Evolutionary conservation across 1,140 invertebrate species (phyloP).

Genomic region (Hestina assimilis): DNA sequence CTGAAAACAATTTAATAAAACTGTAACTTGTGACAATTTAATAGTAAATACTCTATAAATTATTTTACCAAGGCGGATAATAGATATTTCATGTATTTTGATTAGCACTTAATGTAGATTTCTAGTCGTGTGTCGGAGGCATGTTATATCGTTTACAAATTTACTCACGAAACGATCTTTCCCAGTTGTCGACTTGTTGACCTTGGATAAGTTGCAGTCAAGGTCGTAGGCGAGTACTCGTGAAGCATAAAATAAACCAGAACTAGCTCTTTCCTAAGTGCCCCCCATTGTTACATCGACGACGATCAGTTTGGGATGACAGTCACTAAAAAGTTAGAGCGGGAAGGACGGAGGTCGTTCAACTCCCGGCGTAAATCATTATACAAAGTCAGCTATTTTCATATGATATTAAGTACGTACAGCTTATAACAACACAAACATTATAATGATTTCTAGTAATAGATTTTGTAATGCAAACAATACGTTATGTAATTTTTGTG

Average conservation of each 20-base stretch:
- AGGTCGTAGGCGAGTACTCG: constrained; percentile 33
- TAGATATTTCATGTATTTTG: too few species aligned
- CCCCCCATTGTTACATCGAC: constrained; percentile 52
- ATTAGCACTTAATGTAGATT: too few species aligned
- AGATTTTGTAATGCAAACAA: too few species aligned
- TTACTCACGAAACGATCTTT: constrained; percentile 2
- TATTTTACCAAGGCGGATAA: too few species aligned
- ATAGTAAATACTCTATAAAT: too few species aligned
- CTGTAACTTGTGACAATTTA: too few species aligned
- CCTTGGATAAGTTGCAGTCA: constrained; percentile 53
- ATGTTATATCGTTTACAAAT: constrained; percentile 8
- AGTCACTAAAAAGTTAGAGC: constrained; percentile 52
- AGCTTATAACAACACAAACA: too few species aligned
- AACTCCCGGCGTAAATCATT: constrained; percentile 58
- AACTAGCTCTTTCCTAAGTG: constrained; percentile 26
- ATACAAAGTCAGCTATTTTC: constrained; percentile 47
- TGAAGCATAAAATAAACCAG: constrained; percentile 8
- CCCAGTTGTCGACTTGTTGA: constrained; percentile 25
- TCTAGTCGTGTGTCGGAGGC: neutral
- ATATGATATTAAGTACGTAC: constrained; percentile 29
- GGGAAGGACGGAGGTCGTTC: constrained; percentile 52
- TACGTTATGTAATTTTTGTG: too few species aligned
- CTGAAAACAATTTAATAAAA: too few species aligned
- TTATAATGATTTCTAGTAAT: too few species aligned
- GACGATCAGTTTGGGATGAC: constrained; percentile 58